Percentiles rank a stretch among this genome's conserved stretches.
Evolutionary conservation across 2,797 vertebrate genomes (phyloP).

Genomic region (Lepus townsendii): DNA sequence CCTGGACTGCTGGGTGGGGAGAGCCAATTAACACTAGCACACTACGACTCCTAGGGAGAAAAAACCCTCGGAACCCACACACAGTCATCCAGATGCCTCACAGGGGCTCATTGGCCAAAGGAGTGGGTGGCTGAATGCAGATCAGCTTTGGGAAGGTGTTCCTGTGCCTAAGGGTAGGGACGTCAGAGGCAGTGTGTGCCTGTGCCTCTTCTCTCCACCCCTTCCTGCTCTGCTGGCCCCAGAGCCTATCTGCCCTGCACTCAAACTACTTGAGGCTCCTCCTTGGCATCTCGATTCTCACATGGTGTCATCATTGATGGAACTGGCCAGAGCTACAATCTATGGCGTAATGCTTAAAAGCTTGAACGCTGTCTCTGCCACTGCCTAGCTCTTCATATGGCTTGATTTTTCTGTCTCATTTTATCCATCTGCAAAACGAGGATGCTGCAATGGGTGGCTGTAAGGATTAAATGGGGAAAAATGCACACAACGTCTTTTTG

Average conservation of each 20-base stretch:
- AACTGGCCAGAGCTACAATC: not conserved
- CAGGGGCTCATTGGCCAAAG: not conserved
- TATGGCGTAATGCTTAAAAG: slow-evolving; percentile 19
- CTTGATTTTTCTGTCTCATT: slow-evolving; percentile 25
- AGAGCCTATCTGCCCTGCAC: not conserved
- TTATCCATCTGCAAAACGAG: slow-evolving; percentile 19
- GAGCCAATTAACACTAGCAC: not conserved
- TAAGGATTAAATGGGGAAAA: not conserved
- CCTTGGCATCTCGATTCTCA: not conserved
- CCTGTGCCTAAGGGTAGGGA: not conserved
- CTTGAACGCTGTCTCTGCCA: not conserved
- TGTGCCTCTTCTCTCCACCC: not conserved
- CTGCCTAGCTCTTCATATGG: not conserved
- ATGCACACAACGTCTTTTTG: too few species aligned
- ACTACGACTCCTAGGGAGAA: not conserved
- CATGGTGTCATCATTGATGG: not conserved
- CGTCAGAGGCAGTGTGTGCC: not conserved
- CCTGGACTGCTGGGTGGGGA: not conserved
- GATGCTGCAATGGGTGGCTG: not conserved
- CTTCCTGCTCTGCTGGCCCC: not conserved
- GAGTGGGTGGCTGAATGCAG: not conserved
- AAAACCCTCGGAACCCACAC: too few species aligned
- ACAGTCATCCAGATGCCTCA: not conserved
- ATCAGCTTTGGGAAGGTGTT: not conserved
- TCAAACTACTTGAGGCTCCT: not conserved